Conservation (phyloP, 1,140 invertebrate species). For the Bombus polaris region DNA sequence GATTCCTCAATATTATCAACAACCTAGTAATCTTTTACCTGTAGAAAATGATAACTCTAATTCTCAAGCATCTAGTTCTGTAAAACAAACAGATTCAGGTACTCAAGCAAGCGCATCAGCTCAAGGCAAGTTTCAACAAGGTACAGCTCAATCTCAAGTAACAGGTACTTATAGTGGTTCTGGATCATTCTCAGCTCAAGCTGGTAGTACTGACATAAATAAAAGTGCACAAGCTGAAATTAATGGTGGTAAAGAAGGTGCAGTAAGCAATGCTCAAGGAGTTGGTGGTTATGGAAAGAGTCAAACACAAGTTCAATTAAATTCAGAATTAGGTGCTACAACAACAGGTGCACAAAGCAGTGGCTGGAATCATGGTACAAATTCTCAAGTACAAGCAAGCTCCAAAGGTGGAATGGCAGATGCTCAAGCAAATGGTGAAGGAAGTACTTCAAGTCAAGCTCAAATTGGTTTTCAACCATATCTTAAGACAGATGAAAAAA, state of each 20-base stretch:
- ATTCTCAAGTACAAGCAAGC: constrained; percentile 90
- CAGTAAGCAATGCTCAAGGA: constrained; percentile 89
- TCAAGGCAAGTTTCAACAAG: constrained; percentile 88
- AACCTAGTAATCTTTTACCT: constrained; percentile 25
- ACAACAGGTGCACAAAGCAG: constrained; percentile 89
- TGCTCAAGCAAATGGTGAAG: constrained; percentile 91
- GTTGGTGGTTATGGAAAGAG: constrained; percentile 88
- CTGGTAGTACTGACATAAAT: constrained; percentile 89
- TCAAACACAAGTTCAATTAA: constrained; percentile 89
- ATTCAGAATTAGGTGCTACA: constrained; percentile 88
- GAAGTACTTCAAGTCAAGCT: constrained; percentile 92
- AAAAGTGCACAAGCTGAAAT: constrained; percentile 89
- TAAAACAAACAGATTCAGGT: constrained; percentile 86
- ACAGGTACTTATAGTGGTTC: constrained; percentile 89
- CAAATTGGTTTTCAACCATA: constrained; percentile 92
- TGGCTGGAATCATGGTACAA: constrained; percentile 89
- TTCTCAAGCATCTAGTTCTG: constrained; percentile 89
- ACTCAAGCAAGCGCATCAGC: constrained; percentile 89
- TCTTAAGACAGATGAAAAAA: constrained; percentile 83
- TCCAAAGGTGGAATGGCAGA: constrained; percentile 91
- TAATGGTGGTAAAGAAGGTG: constrained; percentile 88
- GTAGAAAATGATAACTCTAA: constrained; percentile 84
- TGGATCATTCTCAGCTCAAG: constrained; percentile 91
- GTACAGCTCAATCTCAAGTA: constrained; percentile 90
- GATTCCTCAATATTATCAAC: constrained; percentile 49